Percentiles rank a stretch among this genome's conserved stretches.
phyloP scores from a whole-genome alignment of 2,113 vertebrate species.

The Tenebrosternarchus preto region DNA sequence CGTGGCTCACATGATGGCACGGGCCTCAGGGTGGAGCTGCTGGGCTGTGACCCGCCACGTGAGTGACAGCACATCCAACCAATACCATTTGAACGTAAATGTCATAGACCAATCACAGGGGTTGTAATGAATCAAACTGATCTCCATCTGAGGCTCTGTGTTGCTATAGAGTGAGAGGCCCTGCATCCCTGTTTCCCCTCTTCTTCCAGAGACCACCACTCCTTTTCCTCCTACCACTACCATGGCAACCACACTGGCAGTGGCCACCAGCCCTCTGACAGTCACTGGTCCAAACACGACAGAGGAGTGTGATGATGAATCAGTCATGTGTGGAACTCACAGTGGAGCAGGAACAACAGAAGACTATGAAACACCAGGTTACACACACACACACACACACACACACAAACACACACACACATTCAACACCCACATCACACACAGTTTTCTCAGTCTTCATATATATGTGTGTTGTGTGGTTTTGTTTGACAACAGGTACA shows the following conservation, averaged over 20 bases:
- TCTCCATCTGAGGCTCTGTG: too few species aligned
- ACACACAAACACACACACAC: slow-evolving; percentile 32
- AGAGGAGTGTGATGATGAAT: slow-evolving; percentile 52
- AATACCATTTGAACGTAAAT: background rate
- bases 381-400: slow-evolving; percentile 56
- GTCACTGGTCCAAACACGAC: background rate
- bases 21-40: slow-evolving; percentile 90
- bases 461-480: background rate
- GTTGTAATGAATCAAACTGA: too few species aligned
- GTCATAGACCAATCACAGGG: background rate
- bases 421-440: too few species aligned
- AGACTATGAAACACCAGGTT: slow-evolving; percentile 56
- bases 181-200: background rate
- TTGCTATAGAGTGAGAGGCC: background rate
- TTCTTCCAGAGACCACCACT: slow-evolving; percentile 63
- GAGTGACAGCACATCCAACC: slow-evolving; percentile 48
- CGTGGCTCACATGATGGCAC: slow-evolving; percentile 83
- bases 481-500: slow-evolving; percentile 23
- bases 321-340: slow-evolving; percentile 43
- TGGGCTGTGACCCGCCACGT: slow-evolving; percentile 94
- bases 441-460: background rate
- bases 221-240: slow-evolving; percentile 64
- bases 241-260: slow-evolving; percentile 49
- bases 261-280: slow-evolving; percentile 41
- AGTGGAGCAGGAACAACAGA: slow-evolving; percentile 38